Percentiles rank a stretch among this genome's conserved stretches.
phyloP scores from a whole-genome alignment of 2,888 invertebrate species.

The Phrixothrix hirtus region DNA sequence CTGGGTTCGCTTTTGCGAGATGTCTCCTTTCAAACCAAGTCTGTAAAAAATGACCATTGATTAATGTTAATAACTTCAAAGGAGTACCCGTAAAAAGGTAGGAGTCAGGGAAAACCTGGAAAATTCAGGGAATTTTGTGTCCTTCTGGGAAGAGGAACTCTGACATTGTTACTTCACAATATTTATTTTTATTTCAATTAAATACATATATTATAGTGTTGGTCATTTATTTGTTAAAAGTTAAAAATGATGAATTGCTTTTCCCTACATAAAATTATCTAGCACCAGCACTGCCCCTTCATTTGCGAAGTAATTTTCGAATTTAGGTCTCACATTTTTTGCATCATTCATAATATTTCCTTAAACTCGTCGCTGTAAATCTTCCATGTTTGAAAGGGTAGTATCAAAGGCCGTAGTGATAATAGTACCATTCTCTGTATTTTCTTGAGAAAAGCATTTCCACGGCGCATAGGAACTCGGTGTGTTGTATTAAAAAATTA shows the following conservation, averaged over 20 bases:
- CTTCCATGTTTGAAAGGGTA: slow-evolving; percentile 17
- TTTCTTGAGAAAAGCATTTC: slow-evolving; percentile 27
- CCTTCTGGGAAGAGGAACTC: too few species aligned
- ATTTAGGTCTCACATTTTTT: slow-evolving; percentile 15
- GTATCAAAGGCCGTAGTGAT: slow-evolving; percentile 16
- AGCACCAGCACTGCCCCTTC: slow-evolving; percentile 27
- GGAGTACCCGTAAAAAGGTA: too few species aligned
- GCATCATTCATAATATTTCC: slow-evolving; percentile 20
- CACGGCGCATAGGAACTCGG: slow-evolving; percentile 12
- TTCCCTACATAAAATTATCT: neutral
- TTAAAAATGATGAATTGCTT: too few species aligned
- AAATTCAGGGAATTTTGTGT: too few species aligned
- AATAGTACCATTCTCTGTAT: slow-evolving; percentile 18
- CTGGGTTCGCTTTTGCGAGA: too few species aligned
- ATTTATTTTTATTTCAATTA: neutral
- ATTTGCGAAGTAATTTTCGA: slow-evolving; percentile 22
- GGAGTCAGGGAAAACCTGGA: too few species aligned
- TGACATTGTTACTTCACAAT: too few species aligned
- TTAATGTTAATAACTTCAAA: too few species aligned
- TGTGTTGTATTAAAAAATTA: slow-evolving; percentile 18
- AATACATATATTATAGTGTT: too few species aligned
- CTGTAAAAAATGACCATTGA: too few species aligned
- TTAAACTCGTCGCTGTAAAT: slow-evolving; percentile 20
- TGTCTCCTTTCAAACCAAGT: too few species aligned
- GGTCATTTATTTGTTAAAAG: too few species aligned